Percentiles rank a stretch among this genome's conserved stretches.
Conservation (phyloP, 1,140 invertebrate genomes). For the Bombyx mori region DNA sequence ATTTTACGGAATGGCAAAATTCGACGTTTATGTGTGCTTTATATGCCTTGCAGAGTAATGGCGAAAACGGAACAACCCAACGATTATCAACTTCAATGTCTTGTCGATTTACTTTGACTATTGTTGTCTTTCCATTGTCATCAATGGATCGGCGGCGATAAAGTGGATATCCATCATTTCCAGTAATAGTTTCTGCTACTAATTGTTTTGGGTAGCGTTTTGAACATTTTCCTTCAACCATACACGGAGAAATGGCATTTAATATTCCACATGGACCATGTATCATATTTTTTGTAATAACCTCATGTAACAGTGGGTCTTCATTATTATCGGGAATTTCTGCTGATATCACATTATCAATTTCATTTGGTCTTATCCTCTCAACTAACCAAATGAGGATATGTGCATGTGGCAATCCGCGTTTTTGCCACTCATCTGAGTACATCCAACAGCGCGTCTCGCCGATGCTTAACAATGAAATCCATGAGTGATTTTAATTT, state of each 20-base stretch:
- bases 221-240: slow-evolving; percentile 1
- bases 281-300: neutral
- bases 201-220: neutral
- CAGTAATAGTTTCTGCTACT: neutral
- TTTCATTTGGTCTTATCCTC: slow-evolving; percentile 40
- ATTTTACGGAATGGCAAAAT: neutral
- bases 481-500: slow-evolving; percentile 65
- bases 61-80: neutral
- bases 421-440: slow-evolving; percentile 60
- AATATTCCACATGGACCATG: neutral
- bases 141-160: slow-evolving; percentile 1
- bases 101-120: neutral
- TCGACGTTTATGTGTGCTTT: neutral
- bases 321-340: neutral
- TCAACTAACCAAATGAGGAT: slow-evolving; percentile 36
- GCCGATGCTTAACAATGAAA: slow-evolving; percentile 57
- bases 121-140: neutral
- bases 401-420: slow-evolving; percentile 56
- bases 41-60: neutral
- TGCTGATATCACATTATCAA: slow-evolving; percentile 37
- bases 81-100: neutral
- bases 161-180: slow-evolving; percentile 2
- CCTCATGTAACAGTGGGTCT: neutral
- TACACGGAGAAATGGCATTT: neutral
- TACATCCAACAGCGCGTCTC: slow-evolving; percentile 52